Percentiles rank a stretch among this genome's conserved stretches.
Conservation (phyloP, 1,140 invertebrate genomes). For the Drosophila mayri region DNA sequence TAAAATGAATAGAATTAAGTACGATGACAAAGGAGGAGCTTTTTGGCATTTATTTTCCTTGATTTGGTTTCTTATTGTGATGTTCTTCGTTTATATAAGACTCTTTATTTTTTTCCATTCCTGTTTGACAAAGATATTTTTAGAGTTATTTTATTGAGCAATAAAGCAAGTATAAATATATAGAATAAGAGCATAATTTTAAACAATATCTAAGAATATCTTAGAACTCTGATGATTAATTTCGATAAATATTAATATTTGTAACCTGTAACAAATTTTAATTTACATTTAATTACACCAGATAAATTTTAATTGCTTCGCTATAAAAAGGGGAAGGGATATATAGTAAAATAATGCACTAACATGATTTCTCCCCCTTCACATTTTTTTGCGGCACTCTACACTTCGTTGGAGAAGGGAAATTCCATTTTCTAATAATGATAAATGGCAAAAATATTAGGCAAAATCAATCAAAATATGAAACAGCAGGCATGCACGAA, state of each 20-base stretch:
- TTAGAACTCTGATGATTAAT: not conserved
- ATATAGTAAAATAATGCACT: not conserved
- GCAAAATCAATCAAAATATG: conserved; percentile 67
- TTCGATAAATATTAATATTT: not conserved
- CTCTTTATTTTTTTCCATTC: not conserved
- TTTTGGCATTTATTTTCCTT: not conserved
- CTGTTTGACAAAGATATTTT: too few species aligned
- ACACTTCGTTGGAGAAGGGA: not conserved
- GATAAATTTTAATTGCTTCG: not conserved
- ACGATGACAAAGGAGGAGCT: not conserved
- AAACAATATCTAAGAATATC: too few species aligned
- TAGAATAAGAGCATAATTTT: too few species aligned
- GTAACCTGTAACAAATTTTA: not conserved
- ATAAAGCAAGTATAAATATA: too few species aligned
- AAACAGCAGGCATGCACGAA: conserved; percentile 12
- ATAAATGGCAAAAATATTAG: conserved; percentile 63
- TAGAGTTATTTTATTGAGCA: too few species aligned
- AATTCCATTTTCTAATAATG: conserved; percentile 19
- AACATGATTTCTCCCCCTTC: not conserved
- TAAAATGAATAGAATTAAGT: conserved; percentile 50
- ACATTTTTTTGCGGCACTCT: not conserved
- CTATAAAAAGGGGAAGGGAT: not conserved
- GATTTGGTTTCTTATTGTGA: not conserved
- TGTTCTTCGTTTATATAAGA: not conserved
- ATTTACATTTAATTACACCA: not conserved